phyloP scores from a whole-genome alignment of 2,888 invertebrate genomes.

The Apodemia mormo region DNA sequence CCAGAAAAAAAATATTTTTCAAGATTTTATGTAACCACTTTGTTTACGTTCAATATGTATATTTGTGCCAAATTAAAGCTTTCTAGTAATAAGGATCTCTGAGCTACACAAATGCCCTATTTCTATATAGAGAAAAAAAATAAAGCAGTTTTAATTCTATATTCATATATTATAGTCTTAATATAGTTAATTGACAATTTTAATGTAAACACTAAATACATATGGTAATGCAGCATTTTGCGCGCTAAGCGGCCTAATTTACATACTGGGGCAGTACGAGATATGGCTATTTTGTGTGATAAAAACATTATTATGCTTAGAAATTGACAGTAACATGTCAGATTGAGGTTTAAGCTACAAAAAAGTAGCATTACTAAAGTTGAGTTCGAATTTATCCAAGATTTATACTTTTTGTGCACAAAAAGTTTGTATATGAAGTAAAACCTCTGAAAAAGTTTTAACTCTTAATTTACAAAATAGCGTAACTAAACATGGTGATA shows the following conservation, averaged over 20 bases:
- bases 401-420: not conserved
- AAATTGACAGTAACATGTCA: constrained; percentile 32
- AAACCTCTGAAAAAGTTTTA: not conserved
- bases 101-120: too few relatives aligned
- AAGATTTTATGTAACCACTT: too few relatives aligned
- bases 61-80: too few relatives aligned
- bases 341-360: constrained; percentile 27
- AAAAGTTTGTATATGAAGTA: not conserved
- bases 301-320: constrained; percentile 12
- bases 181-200: constrained; percentile 9
- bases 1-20: too few relatives aligned
- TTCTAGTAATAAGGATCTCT: too few relatives aligned
- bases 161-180: not conserved
- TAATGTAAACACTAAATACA: constrained; percentile 13
- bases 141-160: not conserved
- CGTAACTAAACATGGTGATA: not conserved
- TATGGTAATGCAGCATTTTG: constrained; percentile 17
- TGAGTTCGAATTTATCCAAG: not conserved
- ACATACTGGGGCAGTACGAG: constrained; percentile 33
- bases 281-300: constrained; percentile 1
- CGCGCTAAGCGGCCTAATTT: constrained; percentile 42
- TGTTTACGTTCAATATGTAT: too few relatives aligned
- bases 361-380: not conserved
- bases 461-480: not conserved
- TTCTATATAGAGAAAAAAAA: not conserved